These are phyloP conservation scores for Pyrocephalus nanus DNA, from an alignment of 2,797 vertebrate genomes.

Conservation along the genomic window DNA sequence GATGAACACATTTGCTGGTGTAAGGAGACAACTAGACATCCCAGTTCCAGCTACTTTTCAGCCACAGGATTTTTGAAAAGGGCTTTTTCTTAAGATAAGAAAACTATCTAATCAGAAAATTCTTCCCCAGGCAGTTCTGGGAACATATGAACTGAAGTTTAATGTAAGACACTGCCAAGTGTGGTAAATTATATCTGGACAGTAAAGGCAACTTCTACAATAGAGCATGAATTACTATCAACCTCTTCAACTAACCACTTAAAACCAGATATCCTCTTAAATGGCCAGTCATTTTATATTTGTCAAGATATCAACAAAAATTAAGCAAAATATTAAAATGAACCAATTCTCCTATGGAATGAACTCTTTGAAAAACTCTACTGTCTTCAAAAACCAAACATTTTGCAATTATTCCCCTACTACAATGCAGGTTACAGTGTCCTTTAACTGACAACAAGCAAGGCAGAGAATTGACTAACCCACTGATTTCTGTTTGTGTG, in stretches of 20 bases:
- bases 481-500: neutral
- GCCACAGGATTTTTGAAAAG: neutral
- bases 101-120: neutral
- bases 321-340: neutral
- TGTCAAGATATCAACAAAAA: neutral
- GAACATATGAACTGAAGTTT: neutral
- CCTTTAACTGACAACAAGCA: neutral
- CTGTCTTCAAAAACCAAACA: neutral
- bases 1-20: neutral
- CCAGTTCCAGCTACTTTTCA: neutral
- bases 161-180: neutral
- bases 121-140: neutral
- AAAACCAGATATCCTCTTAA: neutral
- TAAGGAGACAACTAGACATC: neutral
- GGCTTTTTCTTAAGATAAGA: neutral
- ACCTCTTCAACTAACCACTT: neutral
- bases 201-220: neutral
- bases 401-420: neutral
- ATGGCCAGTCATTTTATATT: neutral
- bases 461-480: slow-evolving; percentile 16
- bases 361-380: neutral
- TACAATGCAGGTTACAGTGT: neutral
- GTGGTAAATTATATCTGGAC: neutral
- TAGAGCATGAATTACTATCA: neutral
- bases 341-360: neutral